These are phyloP conservation scores for Rhinoraja longicauda DNA, from an alignment of 2,797 vertebrate species.

Conservation along the genomic window DNA sequence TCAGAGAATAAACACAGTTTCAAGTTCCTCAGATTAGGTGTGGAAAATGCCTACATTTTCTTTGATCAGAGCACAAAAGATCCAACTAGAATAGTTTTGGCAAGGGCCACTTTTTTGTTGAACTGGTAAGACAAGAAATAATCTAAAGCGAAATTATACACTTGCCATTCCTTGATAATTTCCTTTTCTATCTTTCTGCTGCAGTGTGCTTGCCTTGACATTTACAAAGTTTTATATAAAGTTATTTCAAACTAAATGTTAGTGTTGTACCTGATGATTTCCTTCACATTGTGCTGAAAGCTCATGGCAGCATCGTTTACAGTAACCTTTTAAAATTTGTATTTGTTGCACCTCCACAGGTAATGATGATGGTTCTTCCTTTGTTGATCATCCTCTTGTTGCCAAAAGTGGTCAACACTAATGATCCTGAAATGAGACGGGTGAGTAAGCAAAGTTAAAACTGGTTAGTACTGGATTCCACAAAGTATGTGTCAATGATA, in stretches of 20 bases:
- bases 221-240: background rate
- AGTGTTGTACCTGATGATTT: background rate
- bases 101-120: background rate
- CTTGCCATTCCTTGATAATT: background rate
- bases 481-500: too few species aligned
- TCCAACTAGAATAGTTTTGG: background rate
- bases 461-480: background rate
- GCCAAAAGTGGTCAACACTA: slow-evolving; percentile 97
- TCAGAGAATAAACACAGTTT: background rate
- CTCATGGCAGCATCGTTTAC: too few species aligned
- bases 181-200: background rate
- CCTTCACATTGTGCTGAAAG: background rate
- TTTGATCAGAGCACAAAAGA: background rate
- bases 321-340: background rate
- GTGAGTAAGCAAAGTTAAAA: slow-evolving; percentile 55
- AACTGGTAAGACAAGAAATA: background rate
- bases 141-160: background rate
- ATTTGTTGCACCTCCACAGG: slow-evolving; percentile 56
- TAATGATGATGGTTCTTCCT: slow-evolving; percentile 99
- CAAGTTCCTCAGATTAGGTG: background rate
- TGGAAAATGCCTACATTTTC: background rate
- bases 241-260: background rate
- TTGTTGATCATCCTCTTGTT: slow-evolving; percentile 92
- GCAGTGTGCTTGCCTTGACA: background rate
- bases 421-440: slow-evolving; percentile 98